Evolutionary conservation across 2,113 vertebrate species (phyloP).

Genomic region (Dunckerocampus dactyliophorus): DNA sequence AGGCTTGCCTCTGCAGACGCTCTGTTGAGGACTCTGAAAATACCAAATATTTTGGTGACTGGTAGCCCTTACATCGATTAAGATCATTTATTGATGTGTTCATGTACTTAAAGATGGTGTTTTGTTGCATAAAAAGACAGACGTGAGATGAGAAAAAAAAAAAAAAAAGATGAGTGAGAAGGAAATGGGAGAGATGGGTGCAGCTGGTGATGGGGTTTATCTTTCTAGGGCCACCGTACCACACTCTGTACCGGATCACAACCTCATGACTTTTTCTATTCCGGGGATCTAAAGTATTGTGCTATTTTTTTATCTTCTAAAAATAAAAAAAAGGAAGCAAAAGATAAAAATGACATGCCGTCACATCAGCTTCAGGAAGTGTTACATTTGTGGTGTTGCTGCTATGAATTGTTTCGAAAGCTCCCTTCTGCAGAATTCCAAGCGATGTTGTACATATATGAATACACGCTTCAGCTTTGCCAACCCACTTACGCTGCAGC

Average conservation of each 20-base stretch:
- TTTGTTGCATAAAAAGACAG: constrained; percentile 28
- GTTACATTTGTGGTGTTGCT: constrained; percentile 24
- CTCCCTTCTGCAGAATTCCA: constrained; percentile 23
- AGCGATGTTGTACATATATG: constrained; percentile 36
- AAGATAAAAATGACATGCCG: background rate
- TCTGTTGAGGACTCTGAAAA: constrained; percentile 21
- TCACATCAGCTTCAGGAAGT: background rate
- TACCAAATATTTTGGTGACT: constrained; percentile 40
- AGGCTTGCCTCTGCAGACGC: constrained; percentile 44
- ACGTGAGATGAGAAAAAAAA: constrained; percentile 35
- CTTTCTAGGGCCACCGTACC: constrained; percentile 67
- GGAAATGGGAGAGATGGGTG: constrained; percentile 77
- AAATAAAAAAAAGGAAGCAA: constrained; percentile 6
- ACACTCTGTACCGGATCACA: constrained; percentile 54
- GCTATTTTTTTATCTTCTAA: constrained; percentile 13
- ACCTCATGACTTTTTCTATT: constrained; percentile 17
- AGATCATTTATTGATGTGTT: constrained; percentile 8
- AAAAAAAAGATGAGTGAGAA: constrained; percentile 11
- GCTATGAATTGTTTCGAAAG: constrained; percentile 20
- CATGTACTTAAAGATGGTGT: constrained; percentile 20
- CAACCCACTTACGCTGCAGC: constrained; percentile 28
- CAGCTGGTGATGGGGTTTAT: constrained; percentile 83
- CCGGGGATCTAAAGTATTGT: constrained; percentile 20
- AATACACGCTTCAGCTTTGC: constrained; percentile 47
- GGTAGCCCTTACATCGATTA: constrained; percentile 24